Base-by-base conservation (phyloP, 2,113 vertebrate species). In the Bos indicus region DNA sequence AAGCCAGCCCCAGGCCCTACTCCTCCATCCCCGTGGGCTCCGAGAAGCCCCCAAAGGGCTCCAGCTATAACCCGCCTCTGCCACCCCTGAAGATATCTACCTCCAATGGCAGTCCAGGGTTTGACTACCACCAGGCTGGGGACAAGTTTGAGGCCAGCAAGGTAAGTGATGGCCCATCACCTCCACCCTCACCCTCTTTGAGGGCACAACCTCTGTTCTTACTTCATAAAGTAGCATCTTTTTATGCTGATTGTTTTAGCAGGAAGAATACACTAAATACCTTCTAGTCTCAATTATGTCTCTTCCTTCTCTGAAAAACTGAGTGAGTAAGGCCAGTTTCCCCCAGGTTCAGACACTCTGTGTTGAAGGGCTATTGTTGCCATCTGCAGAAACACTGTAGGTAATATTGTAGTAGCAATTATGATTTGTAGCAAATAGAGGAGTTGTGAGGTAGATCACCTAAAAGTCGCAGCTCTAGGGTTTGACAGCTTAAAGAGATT, bases 41-140 rank as follows among this genome's bases (percentile, higher is more conserved):
- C 95, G 99, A 99, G 96, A 98, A 99, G 98, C 98, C 99, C 86
- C 97, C 99, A 7, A 99, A 99, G 46, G 99, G 99, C 78, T 99
- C 99, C 64, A 97, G 98, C 96, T 99, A 99, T 96, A 99, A 99
- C 98, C 99, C 99, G 36, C 99, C 99, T 89, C 98, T 99, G 98
- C 99, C 99, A 98, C 98, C 99, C 88, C 97, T 99, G 98, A 99
- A 99, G 98, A 98, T 99, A 98, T 98, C 99, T 99, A 99, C 99
- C 99, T 99, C 99, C 98, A 99, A 99, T 0, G 99, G 99, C 97
- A 99, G 99, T 94, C 98, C 99, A 46, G 99, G 99, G 97, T 99
- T 99, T 52, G 99, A 99, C 81, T 98, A 99, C 28, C 99, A 99
- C 98, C 99, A 99, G 89, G 98, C 99, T 0, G 98, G 98, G 96